Base-by-base conservation (phyloP, 2,888 invertebrate genomes). In the Cynaeus angustus region DNA sequence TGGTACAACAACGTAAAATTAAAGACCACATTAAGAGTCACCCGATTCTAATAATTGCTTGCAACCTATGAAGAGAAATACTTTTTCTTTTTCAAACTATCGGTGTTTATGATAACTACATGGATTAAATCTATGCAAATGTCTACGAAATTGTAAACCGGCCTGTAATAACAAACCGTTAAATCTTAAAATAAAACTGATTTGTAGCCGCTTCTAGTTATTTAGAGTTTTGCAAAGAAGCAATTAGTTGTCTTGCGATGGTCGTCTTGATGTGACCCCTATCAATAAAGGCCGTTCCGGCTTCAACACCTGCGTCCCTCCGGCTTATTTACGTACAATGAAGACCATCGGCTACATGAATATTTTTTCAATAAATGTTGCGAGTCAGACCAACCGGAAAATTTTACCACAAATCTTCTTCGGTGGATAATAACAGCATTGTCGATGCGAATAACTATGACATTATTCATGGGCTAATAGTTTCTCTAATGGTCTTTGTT, bases 381-480 rank as follows among this genome's bases (percentile, higher is more conserved):
- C 62, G 50, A 37, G 26, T 10, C 13, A 64, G 10, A n/a, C 53
- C 64, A 64, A 64, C 64, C 64, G 53, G 41, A 64, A 64, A 64
- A 64, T 64, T 46, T 53, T 43, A 53, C 64, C 64, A 64, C 64
- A 64, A 64, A 64, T 64, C 64, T 64, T 64, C 64, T 64, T 38
- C 37, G 43, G 10, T 43, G 53, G 26, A 64, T 64, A 64, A 64
- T 64, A 64, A 64, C 16, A 64, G 52, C 53, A 64, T 64, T 64
- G 64, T 64, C 64, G 43, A 53, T 53, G 64, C 64, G 53, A 52
- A 52, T 41, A 64, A 64, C 64, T 64, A 64, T 64, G 64, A 64
- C 64, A 64, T 64, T 64, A 64, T 64, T 64, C 64, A 64, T 64
- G 64, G 64, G 37, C 64, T 64, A 64, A 64, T 64, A 53, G 64